Base-by-base conservation (phyloP, 2,797 vertebrate genomes). In the Lagodon rhomboides region DNA sequence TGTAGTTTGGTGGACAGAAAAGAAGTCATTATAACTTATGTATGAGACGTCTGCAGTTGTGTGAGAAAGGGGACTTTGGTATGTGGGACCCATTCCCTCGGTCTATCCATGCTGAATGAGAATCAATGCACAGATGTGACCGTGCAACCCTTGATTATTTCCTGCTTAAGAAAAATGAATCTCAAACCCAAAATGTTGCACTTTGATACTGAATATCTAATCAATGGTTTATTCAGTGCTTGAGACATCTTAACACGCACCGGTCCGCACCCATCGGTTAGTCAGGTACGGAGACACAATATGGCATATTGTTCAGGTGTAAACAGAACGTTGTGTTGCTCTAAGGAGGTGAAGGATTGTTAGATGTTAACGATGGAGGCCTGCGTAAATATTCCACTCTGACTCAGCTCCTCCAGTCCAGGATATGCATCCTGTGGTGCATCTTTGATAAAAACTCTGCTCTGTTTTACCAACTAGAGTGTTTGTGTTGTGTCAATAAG, bases 381-480 rank as follows among this genome's bases (percentile, higher is more conserved):
- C 67, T 81, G 64, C 63, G 68, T 87, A 69, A 82, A 87, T 75
- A 71, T 56, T 54, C 73, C 8, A 20, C 16, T 12, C 51, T 91
- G 89, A 93, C 75, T 94, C 88, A 89, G 30, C 25, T 64, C 20
- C 17, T n/a, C 66, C n/a, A 12, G 20, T 92, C 90, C 92, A 93
- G 92, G 93, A 94, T 90, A 71, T 87, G 70, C 60, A 93, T 94
- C 92, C 93, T 93, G 91, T 65, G 68, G 54, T 65, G 12, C 67
- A 73, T 79, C 66, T 82, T 79, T 59, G 18, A 59, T 71, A 25
- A 71, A 59, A 77, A 20, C 59, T 23, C 13, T 23, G 41, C 25
- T 63, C 17, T 75, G 64, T 68, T 66, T 76, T 38, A 47, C 16
- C n/a, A 22, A 18, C 60, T 47, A n/a, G 5, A 60, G 12, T 81